Base-by-base conservation (phyloP, 1,140 invertebrate genomes). In the Hylaeus anthracinus region DNA sequence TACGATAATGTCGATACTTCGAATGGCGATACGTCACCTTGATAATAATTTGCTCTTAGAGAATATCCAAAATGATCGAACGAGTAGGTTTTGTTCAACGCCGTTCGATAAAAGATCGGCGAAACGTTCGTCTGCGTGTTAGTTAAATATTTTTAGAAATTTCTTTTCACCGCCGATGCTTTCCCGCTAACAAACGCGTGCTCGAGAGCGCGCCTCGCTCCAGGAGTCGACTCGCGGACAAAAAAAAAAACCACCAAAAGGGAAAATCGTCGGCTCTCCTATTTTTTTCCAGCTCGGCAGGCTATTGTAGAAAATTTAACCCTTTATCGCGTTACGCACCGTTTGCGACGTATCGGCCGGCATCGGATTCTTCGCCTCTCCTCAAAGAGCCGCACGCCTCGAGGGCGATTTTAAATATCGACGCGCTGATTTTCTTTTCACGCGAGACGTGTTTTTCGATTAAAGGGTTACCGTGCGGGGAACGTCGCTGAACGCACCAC, bases 381-480 rank as follows among this genome's bases (percentile, higher is more conserved):
- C 76, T 78, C 76, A 78, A 78, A 78, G 76, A 71, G 75, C 55
- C 63, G 65, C 43, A 69, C 64, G 67, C 69, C 60, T 78, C 76
- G 76, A 61, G 66, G 76, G 67, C 48, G 67, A 72, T 72, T 71
- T 72, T 78, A 78, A 78, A 71, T 78, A 61, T 78, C 66, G 75
- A 69, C 53, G 69, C 53, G 69, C 6, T 41, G 53, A 71, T 58
- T 71, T 71, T 71, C 41, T 64, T 55, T 65, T 43, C 45, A 41
- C 43, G 72, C 72, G 58, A 73, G 45, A 41, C 26, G 26, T 67
- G 65, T 67, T 67, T 51, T 48, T 67, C 65, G 65, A 67, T 67
- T 37, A 67, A 67, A 63, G 65, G 65, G 65, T 67, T 67, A 41
- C 70, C 56, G 58, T 55, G 79, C 60, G 74, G 69, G 58, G 48